Percentiles rank a stretch among this genome's conserved stretches.
Conservation (phyloP, 2,797 vertebrate species). For the Spinus pinus region DNA sequence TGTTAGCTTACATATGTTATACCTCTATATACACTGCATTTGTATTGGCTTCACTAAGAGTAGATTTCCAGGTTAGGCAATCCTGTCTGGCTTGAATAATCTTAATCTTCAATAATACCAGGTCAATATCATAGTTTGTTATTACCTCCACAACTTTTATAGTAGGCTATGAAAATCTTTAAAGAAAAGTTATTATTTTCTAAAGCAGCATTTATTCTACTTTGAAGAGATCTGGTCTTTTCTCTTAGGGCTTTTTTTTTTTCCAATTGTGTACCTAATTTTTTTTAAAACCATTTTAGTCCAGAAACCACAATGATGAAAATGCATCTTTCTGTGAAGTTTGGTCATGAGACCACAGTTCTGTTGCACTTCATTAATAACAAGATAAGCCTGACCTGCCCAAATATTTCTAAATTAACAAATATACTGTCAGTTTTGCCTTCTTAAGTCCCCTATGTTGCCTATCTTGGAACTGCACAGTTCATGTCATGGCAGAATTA, state of each 20-base stretch:
- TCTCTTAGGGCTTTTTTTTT: not conserved
- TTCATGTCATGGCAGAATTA: not conserved
- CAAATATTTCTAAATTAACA: not conserved
- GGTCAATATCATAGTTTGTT: not conserved
- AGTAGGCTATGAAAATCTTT: not conserved
- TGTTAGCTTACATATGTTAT: not conserved
- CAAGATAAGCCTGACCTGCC: not conserved
- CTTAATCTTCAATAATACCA: not conserved
- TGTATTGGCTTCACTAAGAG: not conserved
- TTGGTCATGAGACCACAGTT: not conserved
- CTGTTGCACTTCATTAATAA: not conserved
- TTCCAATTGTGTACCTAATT: not conserved
- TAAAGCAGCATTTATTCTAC: not conserved
- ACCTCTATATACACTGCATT: not conserved
- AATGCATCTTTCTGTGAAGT: not conserved
- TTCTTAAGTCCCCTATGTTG: fast-evolving
- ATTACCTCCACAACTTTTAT: not conserved
- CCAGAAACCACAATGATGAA: not conserved
- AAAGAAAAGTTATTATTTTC: not conserved
- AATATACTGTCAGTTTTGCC: not conserved
- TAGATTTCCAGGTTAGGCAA: not conserved
- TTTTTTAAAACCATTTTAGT: not conserved
- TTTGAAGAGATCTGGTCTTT: not conserved
- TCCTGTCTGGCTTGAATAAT: not conserved
- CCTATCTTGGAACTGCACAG: not conserved